Evolutionary conservation across 2,113 vertebrate genomes (phyloP).

Genomic region (Leucoraja erinaceus): DNA sequence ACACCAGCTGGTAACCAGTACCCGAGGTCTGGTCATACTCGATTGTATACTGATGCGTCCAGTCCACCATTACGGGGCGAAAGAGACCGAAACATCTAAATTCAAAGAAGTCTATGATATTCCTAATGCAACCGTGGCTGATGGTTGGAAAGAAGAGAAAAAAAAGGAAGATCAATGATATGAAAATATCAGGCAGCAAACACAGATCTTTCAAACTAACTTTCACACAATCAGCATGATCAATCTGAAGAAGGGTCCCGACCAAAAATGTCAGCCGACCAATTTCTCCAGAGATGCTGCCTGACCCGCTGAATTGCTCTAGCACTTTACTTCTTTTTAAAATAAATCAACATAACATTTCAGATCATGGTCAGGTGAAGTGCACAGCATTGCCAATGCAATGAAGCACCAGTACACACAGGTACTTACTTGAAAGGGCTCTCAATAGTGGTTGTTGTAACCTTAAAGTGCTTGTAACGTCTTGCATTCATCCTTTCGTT

Average conservation of each 20-base stretch:
- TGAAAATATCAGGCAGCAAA: background rate
- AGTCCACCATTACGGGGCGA: conserved; percentile 87
- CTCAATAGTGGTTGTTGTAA: conserved; percentile 97
- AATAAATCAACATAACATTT: too few relatives aligned
- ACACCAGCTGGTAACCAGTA: conserved; percentile 96
- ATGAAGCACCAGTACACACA: background rate
- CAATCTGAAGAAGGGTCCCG: too few relatives aligned
- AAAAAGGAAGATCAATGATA: background rate
- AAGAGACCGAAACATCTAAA: conserved; percentile 95
- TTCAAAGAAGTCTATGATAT: conserved; percentile 98
- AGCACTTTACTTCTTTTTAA: too few relatives aligned
- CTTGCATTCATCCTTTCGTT: conserved; percentile 98
- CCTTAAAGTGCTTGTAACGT: conserved; percentile 99
- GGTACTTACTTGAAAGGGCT: conserved; percentile 92
- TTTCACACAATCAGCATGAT: too few relatives aligned
- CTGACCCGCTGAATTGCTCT: too few relatives aligned
- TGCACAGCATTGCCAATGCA: background rate
- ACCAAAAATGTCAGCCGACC: too few relatives aligned
- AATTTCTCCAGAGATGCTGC: too few relatives aligned
- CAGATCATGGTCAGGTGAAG: background rate
- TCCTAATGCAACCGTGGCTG: conserved; percentile 93
- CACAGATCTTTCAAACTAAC: background rate
- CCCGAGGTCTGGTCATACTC: conserved; percentile 96
- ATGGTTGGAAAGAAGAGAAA: conserved; percentile 38
- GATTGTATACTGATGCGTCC: conserved; percentile 96